These are phyloP conservation scores for Neotoxoptera formosana DNA, from an alignment of 1,140 invertebrate genomes.

Conservation along the genomic window DNA sequence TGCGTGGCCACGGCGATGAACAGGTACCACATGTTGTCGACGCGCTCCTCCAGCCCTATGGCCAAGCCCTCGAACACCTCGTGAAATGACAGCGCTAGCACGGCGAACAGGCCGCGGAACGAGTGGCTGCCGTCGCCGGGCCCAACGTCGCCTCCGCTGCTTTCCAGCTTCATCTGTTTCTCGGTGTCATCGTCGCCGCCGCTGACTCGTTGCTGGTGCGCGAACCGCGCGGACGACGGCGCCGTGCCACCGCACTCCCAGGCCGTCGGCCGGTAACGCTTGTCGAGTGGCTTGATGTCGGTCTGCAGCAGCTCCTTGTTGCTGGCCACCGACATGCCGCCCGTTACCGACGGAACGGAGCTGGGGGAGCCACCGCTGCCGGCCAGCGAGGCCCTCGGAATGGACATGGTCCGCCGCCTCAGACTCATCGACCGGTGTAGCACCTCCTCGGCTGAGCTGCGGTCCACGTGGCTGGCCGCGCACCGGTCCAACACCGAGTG, in stretches of 20 bases:
- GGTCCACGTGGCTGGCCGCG: conserved; percentile 63
- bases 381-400: conserved; percentile 60
- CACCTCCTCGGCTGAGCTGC: conserved; percentile 63
- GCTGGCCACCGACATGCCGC: conserved; percentile 60
- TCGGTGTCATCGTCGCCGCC: conserved; percentile 15
- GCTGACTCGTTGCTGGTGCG: neutral
- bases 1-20: conserved; percentile 78
- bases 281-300: conserved; percentile 1
- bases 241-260: neutral
- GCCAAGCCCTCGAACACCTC: conserved; percentile 84
- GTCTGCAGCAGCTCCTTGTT: conserved; percentile 61
- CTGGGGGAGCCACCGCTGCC: neutral
- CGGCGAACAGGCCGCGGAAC: conserved; percentile 71
- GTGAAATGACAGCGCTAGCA: conserved; percentile 81
- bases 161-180: conserved; percentile 51
- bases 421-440: conserved; percentile 69
- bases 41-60: conserved; percentile 75
- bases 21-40: conserved; percentile 72
- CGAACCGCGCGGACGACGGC: neutral
- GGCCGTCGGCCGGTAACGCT: conserved; percentile 37
- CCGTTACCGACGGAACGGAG: conserved; percentile 40
- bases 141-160: neutral
- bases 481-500: conserved; percentile 68
- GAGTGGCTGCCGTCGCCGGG: conserved; percentile 63
- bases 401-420: conserved; percentile 66